These are phyloP conservation scores for Plebejus anna DNA, from an alignment of 2,888 invertebrate species.

Conservation along the genomic window DNA sequence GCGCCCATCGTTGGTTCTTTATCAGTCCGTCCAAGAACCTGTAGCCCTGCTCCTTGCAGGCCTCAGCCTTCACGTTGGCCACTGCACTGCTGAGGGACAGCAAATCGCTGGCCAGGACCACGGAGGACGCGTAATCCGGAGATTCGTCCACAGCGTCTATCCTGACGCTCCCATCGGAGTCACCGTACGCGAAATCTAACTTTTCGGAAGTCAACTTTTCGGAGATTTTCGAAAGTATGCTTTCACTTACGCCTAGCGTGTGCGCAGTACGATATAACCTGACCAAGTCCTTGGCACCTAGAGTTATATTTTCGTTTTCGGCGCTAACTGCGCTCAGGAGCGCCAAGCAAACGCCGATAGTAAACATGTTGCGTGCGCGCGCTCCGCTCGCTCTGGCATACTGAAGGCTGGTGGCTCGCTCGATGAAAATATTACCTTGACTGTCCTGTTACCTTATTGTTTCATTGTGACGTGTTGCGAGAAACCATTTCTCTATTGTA, in stretches of 20 bases:
- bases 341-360: constrained; percentile 51
- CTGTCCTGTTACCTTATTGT: constrained; percentile 47
- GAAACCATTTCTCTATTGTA: constrained; percentile 18
- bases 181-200: constrained; percentile 45
- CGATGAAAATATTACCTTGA: constrained; percentile 40
- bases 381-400: constrained; percentile 56
- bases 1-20: constrained; percentile 77
- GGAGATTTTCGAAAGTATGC: constrained; percentile 53
- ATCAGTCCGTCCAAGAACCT: constrained; percentile 70
- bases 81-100: constrained; percentile 71
- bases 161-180: constrained; percentile 43
- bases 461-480: constrained; percentile 42
- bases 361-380: constrained; percentile 65
- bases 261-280: constrained; percentile 54
- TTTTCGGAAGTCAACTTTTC: constrained; percentile 46
- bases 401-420: constrained; percentile 47
- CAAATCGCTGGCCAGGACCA: constrained; percentile 71
- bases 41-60: constrained; percentile 73
- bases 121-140: constrained; percentile 72
- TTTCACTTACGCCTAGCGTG: constrained; percentile 52
- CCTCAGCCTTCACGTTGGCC: constrained; percentile 63
- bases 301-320: constrained; percentile 46
- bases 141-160: constrained; percentile 62
- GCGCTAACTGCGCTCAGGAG: constrained; percentile 56
- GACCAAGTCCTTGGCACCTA: constrained; percentile 50